A percentile compares a stretch with the other conserved stretches of the same genome.
Conservation (phyloP, 2,797 vertebrate species). For the Characodon lateralis region DNA sequence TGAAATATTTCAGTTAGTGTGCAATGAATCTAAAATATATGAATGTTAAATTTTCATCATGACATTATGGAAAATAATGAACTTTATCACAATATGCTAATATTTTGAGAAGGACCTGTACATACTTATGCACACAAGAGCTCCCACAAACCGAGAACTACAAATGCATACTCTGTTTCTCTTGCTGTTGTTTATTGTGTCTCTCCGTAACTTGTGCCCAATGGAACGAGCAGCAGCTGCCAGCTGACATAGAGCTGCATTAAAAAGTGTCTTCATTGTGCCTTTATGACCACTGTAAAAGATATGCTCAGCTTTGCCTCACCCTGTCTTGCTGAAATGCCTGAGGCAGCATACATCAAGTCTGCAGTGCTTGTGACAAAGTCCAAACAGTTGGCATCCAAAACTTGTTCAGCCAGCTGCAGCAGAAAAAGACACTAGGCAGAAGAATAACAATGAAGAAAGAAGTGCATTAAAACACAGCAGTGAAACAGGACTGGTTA, state of each 20-base stretch:
- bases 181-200: conserved; percentile 72
- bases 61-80: too few relatives aligned
- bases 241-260: conserved; percentile 72
- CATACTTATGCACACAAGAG: conserved; percentile 8
- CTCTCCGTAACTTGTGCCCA: conserved; percentile 68
- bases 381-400: conserved; percentile 45
- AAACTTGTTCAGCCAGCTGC: conserved; percentile 55
- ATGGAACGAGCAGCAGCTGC: conserved; percentile 75
- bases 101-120: too few relatives aligned
- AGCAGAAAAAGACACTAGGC: conserved; percentile 38
- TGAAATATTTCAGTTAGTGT: too few relatives aligned
- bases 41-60: too few relatives aligned
- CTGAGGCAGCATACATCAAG: conserved; percentile 49
- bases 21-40: too few relatives aligned
- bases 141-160: conserved; percentile 20
- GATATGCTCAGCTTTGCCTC: conserved; percentile 60
- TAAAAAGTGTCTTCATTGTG: conserved; percentile 71
- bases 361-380: conserved; percentile 43
- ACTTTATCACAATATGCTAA: too few relatives aligned
- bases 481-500: conserved; percentile 14
- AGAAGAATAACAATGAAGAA: conserved; percentile 26
- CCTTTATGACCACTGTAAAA: conserved; percentile 74
- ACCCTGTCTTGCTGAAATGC: conserved; percentile 52
- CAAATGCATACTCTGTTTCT: conserved; percentile 54
- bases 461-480: conserved; percentile 10